phyloP scores from a whole-genome alignment of 2,888 invertebrate species.

The Stenchaetothrips biformis region DNA sequence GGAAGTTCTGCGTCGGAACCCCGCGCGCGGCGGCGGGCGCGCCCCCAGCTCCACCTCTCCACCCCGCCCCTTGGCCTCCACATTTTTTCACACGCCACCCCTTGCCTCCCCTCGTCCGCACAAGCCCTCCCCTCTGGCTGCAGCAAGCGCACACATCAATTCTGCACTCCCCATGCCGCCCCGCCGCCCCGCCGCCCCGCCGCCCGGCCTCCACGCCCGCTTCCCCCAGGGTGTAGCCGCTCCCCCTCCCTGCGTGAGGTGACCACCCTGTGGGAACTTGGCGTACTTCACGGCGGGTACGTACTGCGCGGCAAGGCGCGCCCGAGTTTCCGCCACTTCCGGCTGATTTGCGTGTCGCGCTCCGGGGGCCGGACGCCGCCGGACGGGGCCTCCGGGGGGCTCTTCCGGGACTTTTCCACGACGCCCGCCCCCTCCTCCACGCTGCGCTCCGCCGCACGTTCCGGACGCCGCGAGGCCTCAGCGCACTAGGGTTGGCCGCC shows the following conservation, averaged over 20 bases:
- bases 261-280: not conserved
- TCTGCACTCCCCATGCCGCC: not conserved
- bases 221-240: not conserved
- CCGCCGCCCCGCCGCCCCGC: no score
- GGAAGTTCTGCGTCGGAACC: no score
- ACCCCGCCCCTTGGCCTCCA: not conserved
- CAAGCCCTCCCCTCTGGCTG: not conserved
- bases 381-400: not conserved
- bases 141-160: slow-evolving; percentile 24
- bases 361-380: not conserved
- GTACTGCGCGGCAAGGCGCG: not conserved
- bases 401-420: no score
- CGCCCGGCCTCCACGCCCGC: not conserved
- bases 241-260: not conserved
- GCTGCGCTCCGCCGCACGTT: no score
- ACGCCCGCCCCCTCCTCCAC: no score
- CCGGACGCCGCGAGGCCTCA: no score
- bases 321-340: not conserved
- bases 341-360: no score
- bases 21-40: not conserved
- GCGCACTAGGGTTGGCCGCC: not conserved
- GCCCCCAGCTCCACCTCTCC: not conserved
- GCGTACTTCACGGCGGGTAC: not conserved
- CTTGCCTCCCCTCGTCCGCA: slow-evolving; percentile 3
- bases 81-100: slow-evolving; percentile 20